Conservation (phyloP, 2,113 vertebrate species). For the Candoia aspera region DNA sequence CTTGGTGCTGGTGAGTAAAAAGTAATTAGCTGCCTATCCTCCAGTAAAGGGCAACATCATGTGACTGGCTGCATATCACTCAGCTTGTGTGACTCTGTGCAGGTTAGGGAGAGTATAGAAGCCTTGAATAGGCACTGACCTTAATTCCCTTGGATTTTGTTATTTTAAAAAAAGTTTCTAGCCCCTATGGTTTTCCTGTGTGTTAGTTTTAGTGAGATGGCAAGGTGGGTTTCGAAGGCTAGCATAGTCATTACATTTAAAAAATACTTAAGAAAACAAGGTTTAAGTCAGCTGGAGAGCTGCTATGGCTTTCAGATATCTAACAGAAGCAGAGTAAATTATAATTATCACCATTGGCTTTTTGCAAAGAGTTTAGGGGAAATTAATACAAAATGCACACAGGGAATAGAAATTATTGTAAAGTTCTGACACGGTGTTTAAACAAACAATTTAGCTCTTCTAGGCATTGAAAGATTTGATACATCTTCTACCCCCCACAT, state of each 20-base stretch:
- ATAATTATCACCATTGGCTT: background rate
- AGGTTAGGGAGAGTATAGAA: background rate
- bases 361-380: background rate
- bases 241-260: background rate
- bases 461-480: background rate
- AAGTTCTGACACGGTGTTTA: background rate
- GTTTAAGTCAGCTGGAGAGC: background rate
- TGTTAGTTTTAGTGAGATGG: background rate
- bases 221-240: background rate
- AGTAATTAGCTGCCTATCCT: slow-evolving; percentile 24
- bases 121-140: background rate
- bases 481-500: background rate
- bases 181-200: background rate
- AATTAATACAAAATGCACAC: too few species aligned
- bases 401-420: background rate
- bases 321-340: background rate
- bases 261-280: background rate
- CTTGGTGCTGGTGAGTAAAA: slow-evolving; percentile 29
- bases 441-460: background rate
- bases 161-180: background rate
- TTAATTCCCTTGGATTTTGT: background rate
- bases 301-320: background rate
- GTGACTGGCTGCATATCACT: background rate
- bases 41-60: background rate
- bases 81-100: background rate